A percentile compares a stretch with the other conserved stretches of the same genome.
Evolutionary conservation across 2,797 vertebrate genomes (phyloP).

Genomic region (Eupleurogrammus muticus): DNA sequence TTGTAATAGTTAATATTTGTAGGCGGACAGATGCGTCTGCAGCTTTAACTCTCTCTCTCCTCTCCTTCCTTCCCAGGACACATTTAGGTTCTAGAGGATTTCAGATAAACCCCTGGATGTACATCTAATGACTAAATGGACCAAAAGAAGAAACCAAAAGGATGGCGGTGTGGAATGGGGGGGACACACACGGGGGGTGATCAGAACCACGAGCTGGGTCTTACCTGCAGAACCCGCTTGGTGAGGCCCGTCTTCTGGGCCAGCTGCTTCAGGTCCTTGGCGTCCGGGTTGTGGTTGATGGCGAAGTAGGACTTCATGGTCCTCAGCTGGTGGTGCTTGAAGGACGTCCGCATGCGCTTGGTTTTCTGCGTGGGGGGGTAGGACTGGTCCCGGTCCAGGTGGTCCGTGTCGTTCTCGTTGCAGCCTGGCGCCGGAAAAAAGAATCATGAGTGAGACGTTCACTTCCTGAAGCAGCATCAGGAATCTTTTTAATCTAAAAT

Average conservation of each 20-base stretch:
- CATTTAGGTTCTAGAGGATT: slow-evolving; percentile 53
- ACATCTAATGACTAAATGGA: slow-evolving; percentile 78
- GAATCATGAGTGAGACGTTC: too few relatives aligned
- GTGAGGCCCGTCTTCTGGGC: slow-evolving; percentile 99
- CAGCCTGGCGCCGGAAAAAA: too few relatives aligned
- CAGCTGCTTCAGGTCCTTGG: slow-evolving; percentile 99
- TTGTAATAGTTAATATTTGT: too few relatives aligned
- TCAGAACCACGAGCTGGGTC: slow-evolving; percentile 70
- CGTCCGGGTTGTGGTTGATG: slow-evolving; percentile 99
- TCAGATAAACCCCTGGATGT: slow-evolving; percentile 61
- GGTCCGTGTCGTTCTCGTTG: slow-evolving; percentile 96
- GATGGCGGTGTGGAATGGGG: slow-evolving; percentile 64
- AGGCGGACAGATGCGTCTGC: too few relatives aligned
- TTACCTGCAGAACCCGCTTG: slow-evolving; percentile 99
- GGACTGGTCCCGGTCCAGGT: slow-evolving; percentile 96
- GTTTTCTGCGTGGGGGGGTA: slow-evolving; percentile 98
- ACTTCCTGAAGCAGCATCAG: too few relatives aligned
- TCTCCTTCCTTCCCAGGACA: slow-evolving; percentile 44
- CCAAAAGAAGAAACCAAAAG: slow-evolving; percentile 70
- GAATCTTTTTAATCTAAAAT: too few relatives aligned
- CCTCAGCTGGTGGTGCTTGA: slow-evolving; percentile 99
- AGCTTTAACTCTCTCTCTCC: slow-evolving; percentile 43
- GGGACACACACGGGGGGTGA: slow-evolving; percentile 62
- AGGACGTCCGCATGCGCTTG: slow-evolving; percentile 99
- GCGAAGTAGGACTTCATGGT: slow-evolving; percentile 99